Percentiles rank a stretch among this genome's conserved stretches.
These are phyloP conservation scores for Orchestia grillus DNA, from an alignment of 1,140 invertebrate species.

Conservation along the genomic window DNA sequence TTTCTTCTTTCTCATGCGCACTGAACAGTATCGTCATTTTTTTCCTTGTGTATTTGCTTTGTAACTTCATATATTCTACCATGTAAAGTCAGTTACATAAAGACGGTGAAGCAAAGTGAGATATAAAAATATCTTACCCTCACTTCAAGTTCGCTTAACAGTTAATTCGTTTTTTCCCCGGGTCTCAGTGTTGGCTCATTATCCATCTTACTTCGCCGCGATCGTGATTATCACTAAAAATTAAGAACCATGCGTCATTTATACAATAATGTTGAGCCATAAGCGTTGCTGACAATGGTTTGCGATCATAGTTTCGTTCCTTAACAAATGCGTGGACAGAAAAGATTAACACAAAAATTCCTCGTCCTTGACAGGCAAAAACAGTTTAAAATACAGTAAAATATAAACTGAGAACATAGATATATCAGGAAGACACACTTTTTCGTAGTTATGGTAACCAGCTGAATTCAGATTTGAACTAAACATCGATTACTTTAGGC, in stretches of 20 bases:
- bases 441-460: not conserved
- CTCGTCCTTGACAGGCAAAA: not conserved
- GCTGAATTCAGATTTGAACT: not conserved
- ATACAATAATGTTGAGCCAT: not conserved
- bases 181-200: not conserved
- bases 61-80: not conserved
- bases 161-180: not conserved
- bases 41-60: not conserved
- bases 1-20: not conserved
- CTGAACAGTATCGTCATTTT: not conserved
- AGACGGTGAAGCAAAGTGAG: not conserved
- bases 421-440: not conserved
- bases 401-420: not conserved
- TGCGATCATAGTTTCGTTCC: not conserved
- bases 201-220: not conserved
- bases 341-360: not conserved
- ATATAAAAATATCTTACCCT: not conserved
- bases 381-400: not conserved
- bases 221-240: too few relatives aligned
- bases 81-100: not conserved
- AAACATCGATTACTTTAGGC: not conserved
- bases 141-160: not conserved
- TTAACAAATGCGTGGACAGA: not conserved
- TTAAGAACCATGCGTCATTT: not conserved
- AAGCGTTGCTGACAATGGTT: not conserved